Evolutionary conservation across 2,888 invertebrate species (phyloP), one percentile per base, ranked within the genome.

Genomic region (Lypha dubia): DNA sequence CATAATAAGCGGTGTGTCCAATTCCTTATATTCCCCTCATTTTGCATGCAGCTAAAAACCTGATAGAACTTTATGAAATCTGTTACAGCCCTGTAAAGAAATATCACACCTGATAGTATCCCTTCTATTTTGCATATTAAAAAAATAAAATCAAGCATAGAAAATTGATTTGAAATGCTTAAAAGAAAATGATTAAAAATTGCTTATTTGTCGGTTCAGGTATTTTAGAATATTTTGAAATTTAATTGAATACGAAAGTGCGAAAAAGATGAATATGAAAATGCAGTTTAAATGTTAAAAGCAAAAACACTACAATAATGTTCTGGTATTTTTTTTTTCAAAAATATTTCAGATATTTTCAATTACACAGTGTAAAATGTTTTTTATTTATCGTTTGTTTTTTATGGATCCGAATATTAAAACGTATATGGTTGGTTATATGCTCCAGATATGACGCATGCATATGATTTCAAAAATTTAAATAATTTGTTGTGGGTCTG

Each of bases 101-200:
- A 51, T 70, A 68, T 77, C 38, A 70, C 77, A 70, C 77, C 77
- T 77, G 77, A 77, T 77, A 70, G 7, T 17, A 20, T 51, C 32
- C 17, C 32, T 68, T 60, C 28, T 28, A n/a, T n/a, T 60, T 73
- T n/a, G 2, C 46, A 35, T 22, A 60, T 46, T 13, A 17, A 22
- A n/a, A n/a, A n/a, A 56, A 28, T 58, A 20, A 56, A 46, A 38
- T 76, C 24, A 60, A 62, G 28, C 77, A 51, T 70, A 62, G 20
- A 32, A 62, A 77, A 77, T 70, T 70, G 60, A 73, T 73, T 60
- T 22, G 46, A 20, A 22, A 46, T 4, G 60, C 71, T 32, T 60
- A 22, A 44, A 35, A 9, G 13, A 35, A 35, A 41, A 60, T 58
- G 9, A 73, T 60, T 73, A 44, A 56, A 71, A 60, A 58, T n/a